These are phyloP conservation scores for Rynchops niger DNA, from an alignment of 2,113 vertebrate species.

Conservation along the genomic window DNA sequence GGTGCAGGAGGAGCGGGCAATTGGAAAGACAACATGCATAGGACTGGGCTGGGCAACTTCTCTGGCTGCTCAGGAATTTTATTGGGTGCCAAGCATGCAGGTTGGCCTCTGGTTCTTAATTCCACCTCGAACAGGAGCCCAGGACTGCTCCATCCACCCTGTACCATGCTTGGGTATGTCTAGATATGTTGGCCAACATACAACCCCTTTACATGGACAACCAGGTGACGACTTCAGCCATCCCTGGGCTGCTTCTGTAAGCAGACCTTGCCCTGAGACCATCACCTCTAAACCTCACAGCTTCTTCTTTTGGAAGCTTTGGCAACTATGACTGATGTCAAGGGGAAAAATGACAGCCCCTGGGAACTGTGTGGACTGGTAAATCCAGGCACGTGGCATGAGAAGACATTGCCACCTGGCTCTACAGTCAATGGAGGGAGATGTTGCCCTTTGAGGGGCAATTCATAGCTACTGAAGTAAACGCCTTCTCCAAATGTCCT, in stretches of 20 bases:
- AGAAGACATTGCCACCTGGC: background rate
- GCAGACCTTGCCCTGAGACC: background rate
- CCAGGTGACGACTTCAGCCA: background rate
- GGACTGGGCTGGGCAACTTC: background rate
- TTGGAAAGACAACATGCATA: background rate
- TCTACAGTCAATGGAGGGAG: background rate
- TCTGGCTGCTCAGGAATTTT: background rate
- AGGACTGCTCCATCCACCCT: too few relatives aligned
- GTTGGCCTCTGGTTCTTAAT: background rate
- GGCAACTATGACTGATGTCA: background rate
- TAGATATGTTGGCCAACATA: too few relatives aligned
- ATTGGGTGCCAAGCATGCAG: background rate
- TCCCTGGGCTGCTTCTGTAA: background rate
- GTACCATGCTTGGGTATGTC: background rate
- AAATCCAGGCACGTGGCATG: too few relatives aligned
- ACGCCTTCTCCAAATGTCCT: background rate
- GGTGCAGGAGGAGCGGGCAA: background rate
- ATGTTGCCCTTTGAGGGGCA: background rate
- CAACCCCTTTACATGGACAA: background rate
- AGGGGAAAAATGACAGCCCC: background rate
- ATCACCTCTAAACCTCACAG: background rate
- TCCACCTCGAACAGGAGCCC: background rate
- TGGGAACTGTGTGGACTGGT: background rate
- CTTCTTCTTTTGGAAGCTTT: background rate
- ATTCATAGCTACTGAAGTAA: background rate